phyloP scores from a whole-genome alignment of 2,113 vertebrate genomes.

The Rhegmatorhina hoffmannsi region DNA sequence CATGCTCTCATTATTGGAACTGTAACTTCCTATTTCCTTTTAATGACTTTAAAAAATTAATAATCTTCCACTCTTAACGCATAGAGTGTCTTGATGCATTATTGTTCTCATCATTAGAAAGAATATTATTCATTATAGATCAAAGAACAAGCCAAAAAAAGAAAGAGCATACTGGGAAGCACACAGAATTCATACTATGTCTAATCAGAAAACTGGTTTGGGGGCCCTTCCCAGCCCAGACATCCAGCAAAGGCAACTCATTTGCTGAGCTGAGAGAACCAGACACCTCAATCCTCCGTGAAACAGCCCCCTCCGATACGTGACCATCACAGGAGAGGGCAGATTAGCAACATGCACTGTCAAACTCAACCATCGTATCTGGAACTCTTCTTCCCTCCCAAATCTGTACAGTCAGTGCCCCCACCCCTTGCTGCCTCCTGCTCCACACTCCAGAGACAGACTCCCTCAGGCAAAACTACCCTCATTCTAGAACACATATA shows the following conservation, averaged over 20 bases:
- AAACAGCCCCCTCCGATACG: neutral
- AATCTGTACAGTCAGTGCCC: neutral
- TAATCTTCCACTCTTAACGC: neutral
- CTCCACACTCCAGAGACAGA: neutral
- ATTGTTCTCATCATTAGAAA: neutral
- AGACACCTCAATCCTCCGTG: neutral
- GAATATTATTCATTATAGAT: neutral
- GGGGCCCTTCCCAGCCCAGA: neutral
- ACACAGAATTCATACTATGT: neutral
- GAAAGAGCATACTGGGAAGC: neutral
- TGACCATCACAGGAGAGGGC: neutral
- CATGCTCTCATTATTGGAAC: neutral
- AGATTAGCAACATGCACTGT: neutral
- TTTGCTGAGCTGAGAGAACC: neutral
- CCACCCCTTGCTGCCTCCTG: neutral
- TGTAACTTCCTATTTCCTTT: slow-evolving; percentile 1
- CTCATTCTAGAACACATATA: neutral
- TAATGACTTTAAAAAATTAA: neutral
- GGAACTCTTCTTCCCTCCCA: neutral
- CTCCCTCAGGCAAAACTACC: neutral
- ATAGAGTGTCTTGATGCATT: neutral
- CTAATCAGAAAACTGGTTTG: neutral
- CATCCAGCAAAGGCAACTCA: neutral
- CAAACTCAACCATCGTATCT: neutral
- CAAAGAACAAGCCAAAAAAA: neutral